Percentiles rank a stretch among this genome's conserved stretches.
Conservation (phyloP, 2,113 vertebrate species). For the Numida meleagris region DNA sequence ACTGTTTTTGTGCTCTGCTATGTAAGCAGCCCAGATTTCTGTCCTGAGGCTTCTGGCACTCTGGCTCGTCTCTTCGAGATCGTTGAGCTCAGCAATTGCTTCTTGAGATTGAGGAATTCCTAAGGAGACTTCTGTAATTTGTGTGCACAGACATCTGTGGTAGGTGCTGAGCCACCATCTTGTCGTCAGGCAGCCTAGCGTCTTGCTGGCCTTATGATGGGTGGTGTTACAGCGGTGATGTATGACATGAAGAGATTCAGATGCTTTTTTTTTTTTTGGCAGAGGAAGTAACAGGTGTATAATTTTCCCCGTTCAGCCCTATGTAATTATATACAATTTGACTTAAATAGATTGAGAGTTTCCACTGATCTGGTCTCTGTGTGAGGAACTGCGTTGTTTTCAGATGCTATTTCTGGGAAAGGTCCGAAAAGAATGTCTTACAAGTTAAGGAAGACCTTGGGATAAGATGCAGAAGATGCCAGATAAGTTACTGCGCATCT, state of each 20-base stretch:
- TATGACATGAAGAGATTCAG: not conserved
- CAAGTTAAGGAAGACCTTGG: conserved; percentile 13
- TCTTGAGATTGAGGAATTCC: not conserved
- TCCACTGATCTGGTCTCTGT: not conserved
- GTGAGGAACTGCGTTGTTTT: conserved; percentile 6
- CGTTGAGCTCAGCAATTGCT: not conserved
- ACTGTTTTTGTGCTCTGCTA: not conserved
- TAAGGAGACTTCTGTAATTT: not conserved
- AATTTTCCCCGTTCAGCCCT: conserved; percentile 44
- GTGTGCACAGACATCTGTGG: not conserved
- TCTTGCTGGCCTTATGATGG: not conserved
- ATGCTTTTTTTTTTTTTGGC: not conserved
- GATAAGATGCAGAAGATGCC: not conserved
- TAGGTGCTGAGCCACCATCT: not conserved
- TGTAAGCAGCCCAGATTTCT: not conserved
- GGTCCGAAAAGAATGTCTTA: not conserved
- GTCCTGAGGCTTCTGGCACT: not conserved
- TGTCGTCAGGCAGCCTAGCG: not conserved
- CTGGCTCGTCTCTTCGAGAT: not conserved
- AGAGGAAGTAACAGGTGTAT: conserved; percentile 56
- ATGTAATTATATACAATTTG: conserved; percentile 54
- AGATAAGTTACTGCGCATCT: not conserved
- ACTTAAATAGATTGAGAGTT: conserved; percentile 48
- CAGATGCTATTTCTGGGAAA: conserved; percentile 18
- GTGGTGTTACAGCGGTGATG: not conserved